These are phyloP conservation scores for Liasis olivaceus DNA, from an alignment of 2,797 vertebrate genomes.

Conservation along the genomic window DNA sequence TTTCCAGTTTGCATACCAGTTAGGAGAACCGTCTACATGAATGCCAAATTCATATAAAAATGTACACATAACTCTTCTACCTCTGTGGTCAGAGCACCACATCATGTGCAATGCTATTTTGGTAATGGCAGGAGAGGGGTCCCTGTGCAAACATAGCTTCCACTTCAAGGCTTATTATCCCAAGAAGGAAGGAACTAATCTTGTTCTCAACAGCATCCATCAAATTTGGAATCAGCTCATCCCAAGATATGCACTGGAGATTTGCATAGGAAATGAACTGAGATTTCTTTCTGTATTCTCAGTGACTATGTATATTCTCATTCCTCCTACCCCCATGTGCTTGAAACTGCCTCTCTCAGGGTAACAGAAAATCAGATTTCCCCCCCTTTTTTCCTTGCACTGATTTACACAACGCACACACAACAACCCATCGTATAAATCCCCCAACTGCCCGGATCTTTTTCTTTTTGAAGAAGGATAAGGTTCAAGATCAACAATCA, in stretches of 20 bases:
- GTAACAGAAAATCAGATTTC: not conserved
- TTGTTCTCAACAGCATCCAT: not conserved
- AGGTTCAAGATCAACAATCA: slow-evolving; percentile 23
- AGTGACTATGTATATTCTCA: not conserved
- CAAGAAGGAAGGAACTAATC: not conserved
- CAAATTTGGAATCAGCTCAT: not conserved
- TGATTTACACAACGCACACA: not conserved
- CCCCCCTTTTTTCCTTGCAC: not conserved
- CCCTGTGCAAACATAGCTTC: not conserved
- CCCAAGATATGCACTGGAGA: no score
- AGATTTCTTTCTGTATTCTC: not conserved
- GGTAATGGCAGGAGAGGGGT: not conserved
- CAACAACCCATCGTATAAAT: not conserved
- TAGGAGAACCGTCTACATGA: not conserved
- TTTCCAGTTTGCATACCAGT: no score
- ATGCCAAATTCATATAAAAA: not conserved
- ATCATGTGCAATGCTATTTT: not conserved
- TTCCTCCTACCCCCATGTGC: no score
- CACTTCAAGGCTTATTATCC: not conserved
- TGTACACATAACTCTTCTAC: not conserved
- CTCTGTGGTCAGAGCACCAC: not conserved
- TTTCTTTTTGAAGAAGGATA: not conserved
- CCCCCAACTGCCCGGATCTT: not conserved
- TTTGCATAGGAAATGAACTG: not conserved
- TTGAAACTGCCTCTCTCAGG: not conserved